Evolutionary conservation across 1,140 invertebrate genomes (phyloP).

Genomic region (Planococcus citri): DNA sequence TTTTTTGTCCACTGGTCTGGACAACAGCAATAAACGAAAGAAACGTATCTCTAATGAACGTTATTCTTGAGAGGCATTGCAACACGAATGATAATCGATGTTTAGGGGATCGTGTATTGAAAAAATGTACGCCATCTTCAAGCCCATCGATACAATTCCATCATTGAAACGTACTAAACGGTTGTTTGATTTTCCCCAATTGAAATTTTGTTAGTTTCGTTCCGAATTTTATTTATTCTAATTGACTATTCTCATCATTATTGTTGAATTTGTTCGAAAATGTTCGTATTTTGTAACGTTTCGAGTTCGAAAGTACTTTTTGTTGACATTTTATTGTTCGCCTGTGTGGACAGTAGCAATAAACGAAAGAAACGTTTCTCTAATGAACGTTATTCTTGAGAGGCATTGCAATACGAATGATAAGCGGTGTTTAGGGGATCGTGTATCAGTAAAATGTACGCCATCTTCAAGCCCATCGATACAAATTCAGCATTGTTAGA

Average conservation of each 20-base stretch:
- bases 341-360: no score
- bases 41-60: neutral
- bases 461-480: constrained; percentile 1
- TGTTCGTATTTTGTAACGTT: no score
- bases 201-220: no score
- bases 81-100: neutral
- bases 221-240: no score
- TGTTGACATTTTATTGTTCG: no score
- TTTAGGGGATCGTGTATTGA: neutral
- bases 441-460: neutral
- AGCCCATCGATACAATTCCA: neutral
- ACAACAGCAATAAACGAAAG: neutral
- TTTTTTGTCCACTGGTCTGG: no score
- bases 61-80: neutral
- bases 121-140: neutral
- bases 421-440: neutral
- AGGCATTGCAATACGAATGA: neutral
- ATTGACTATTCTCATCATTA: no score
- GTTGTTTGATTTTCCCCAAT: no score
- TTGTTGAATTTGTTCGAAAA: no score
- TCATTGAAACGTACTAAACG: no score
- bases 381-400: neutral
- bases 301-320: no score
- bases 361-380: neutral
- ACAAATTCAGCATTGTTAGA: no score